These are phyloP conservation scores for Heterohyrax brucei DNA, from an alignment of 2,797 vertebrate genomes.

Conservation along the genomic window DNA sequence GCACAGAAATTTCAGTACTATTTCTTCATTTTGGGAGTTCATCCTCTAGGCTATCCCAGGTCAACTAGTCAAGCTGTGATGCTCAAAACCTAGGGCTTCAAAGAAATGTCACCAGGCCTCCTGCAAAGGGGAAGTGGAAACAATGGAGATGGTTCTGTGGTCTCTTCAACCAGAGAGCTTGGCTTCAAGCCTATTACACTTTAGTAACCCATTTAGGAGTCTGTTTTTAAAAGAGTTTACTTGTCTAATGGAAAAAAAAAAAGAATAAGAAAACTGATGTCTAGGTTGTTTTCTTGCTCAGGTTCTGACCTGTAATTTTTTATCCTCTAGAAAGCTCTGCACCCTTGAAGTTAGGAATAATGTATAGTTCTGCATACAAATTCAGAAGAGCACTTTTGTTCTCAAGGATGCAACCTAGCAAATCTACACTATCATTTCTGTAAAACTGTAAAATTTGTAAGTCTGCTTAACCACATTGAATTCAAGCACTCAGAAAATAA, in stretches of 20 bases:
- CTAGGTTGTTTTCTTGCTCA: not conserved
- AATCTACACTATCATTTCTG: not conserved
- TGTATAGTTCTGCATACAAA: conserved; percentile 22
- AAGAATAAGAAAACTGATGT: not conserved
- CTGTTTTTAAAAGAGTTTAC: not conserved
- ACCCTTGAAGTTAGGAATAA: not conserved
- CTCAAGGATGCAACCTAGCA: conserved; percentile 8
- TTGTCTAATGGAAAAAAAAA: not conserved
- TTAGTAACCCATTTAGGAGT: not conserved
- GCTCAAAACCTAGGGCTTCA: not conserved
- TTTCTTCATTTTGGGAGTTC: not conserved
- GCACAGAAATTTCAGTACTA: not conserved
- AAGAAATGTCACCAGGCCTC: not conserved
- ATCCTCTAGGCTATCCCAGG: not conserved
- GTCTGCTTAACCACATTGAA: not conserved
- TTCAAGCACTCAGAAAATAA: not conserved
- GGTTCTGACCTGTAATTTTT: not conserved
- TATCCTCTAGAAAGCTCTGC: not conserved
- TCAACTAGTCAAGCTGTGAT: not conserved
- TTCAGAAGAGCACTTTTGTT: conserved; percentile 32
- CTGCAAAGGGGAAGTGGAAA: not conserved
- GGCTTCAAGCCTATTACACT: not conserved
- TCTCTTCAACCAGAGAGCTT: not conserved
- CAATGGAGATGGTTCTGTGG: not conserved
- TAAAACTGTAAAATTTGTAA: not conserved